phyloP scores from a whole-genome alignment of 2,113 vertebrate genomes.

The Oxyura jamaicensis region DNA sequence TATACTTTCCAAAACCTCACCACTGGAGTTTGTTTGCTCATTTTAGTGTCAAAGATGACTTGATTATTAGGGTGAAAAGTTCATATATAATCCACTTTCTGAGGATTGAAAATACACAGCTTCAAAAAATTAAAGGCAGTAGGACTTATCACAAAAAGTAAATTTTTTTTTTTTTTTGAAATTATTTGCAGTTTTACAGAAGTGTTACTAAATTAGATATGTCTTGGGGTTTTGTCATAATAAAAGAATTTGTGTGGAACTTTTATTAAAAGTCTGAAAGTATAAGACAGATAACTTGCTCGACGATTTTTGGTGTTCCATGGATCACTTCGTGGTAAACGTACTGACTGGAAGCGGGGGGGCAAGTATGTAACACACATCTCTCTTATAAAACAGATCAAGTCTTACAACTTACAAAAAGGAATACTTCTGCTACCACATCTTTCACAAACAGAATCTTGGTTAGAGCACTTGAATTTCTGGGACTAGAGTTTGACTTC shows the following conservation, averaged over 20 bases:
- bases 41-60: not conserved
- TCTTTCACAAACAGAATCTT: not conserved
- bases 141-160: not conserved
- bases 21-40: not conserved
- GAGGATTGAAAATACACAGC: not conserved
- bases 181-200: not conserved
- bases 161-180: not conserved
- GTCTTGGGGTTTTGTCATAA: not conserved
- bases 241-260: not conserved
- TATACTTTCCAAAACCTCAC: not conserved
- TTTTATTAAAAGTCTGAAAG: not conserved
- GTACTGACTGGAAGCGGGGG: not conserved
- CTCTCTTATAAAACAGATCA: not conserved
- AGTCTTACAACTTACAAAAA: not conserved
- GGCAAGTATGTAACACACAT: not conserved
- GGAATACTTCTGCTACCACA: not conserved
- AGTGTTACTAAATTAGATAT: not conserved
- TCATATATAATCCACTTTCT: not conserved
- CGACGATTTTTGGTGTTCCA: not conserved
- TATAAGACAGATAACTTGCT: not conserved
- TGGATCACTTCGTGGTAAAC: not conserved
- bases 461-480: slow-evolving; percentile 50
- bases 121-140: not conserved
- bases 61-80: not conserved
- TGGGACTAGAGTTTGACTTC: slow-evolving; percentile 43